phyloP scores from a whole-genome alignment of 2,797 vertebrate species.

The Craterocephalus amniculus region DNA sequence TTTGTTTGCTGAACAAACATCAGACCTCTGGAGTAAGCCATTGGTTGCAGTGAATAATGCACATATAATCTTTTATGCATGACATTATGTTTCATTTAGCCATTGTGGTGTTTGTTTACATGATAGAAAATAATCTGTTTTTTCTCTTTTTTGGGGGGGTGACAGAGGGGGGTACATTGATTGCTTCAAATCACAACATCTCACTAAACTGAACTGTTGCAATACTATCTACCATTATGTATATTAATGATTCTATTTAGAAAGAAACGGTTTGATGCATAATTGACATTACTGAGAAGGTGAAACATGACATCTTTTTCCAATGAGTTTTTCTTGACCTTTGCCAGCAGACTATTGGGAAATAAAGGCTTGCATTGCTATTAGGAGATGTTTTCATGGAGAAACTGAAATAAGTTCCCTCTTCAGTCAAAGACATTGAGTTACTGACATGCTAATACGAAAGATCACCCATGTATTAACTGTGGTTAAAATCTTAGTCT shows the following conservation, averaged over 20 bases:
- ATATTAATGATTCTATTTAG: background rate
- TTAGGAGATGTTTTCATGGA: slow-evolving; percentile 20
- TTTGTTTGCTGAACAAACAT: slow-evolving; percentile 55
- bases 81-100: slow-evolving; percentile 64
- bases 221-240: slow-evolving; percentile 2
- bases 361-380: background rate
- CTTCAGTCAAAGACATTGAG: slow-evolving; percentile 17
- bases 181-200: slow-evolving; percentile 31
- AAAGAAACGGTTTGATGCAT: background rate
- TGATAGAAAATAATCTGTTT: slow-evolving; percentile 7
- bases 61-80: slow-evolving; percentile 65
- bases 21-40: slow-evolving; percentile 50
- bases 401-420: slow-evolving; percentile 19
- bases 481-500: slow-evolving; percentile 51
- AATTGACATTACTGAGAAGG: background rate
- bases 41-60: slow-evolving; percentile 62
- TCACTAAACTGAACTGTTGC: slow-evolving; percentile 11
- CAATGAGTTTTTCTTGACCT: too few relatives aligned
- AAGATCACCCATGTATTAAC: slow-evolving; percentile 42
- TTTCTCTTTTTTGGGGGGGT: background rate
- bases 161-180: slow-evolving; percentile 14
- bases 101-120: slow-evolving; percentile 39
- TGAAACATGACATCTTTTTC: background rate
- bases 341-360: background rate
- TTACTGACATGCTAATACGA: slow-evolving; percentile 23